Evolutionary conservation across 2,113 vertebrate genomes (phyloP), one percentile per base, ranked within the genome.

Genomic region (Dasypus novemcinctus): DNA sequence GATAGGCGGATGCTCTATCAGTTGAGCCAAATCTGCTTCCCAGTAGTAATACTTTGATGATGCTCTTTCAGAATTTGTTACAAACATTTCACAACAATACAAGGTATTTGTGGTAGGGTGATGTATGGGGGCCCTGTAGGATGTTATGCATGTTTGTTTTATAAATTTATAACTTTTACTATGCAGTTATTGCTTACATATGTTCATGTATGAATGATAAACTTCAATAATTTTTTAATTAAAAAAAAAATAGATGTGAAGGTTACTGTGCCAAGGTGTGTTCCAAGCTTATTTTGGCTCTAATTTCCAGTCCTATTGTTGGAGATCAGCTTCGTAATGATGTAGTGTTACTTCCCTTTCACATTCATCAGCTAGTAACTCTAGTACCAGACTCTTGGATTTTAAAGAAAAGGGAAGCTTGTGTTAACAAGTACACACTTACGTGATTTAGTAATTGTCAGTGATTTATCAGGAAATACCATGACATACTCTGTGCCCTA

Each of bases 401-500:
- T 94, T 71, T 20, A 17, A 64, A 87, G 96, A 71, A 84, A 87
- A 82, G 74, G 25, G 21, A 29, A 66, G 90, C 31, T 29, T 68
- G 68, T 57, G 74, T 80, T 15, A 20, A 79, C 87, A 91, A 76
- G 83, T 72, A 94, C 61, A 82, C 92, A 91, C 91, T 82, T 94
- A 46, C 38, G 75, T 23, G 61, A 38, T 25, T 96, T 49, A 92
- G 91, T 94, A 63, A 52, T 4, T 17, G 64, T 25, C 71, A 20
- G 4, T 97, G 96, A 98, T 63, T 96, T 96, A 96, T 46, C 93
- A 80, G 95, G 96, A 97, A 96, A 95, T 95, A 41, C 96, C 91
- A n/a, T 4, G 52, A 36, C 90, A 36, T 4, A 17, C 25, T 29
- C 0, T 63, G 68, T 0, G 59, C 61, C 61, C 66, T 36, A 61